These are phyloP conservation scores for Lasiurus borealis DNA, from an alignment of 2,113 vertebrate genomes.

Conservation along the genomic window DNA sequence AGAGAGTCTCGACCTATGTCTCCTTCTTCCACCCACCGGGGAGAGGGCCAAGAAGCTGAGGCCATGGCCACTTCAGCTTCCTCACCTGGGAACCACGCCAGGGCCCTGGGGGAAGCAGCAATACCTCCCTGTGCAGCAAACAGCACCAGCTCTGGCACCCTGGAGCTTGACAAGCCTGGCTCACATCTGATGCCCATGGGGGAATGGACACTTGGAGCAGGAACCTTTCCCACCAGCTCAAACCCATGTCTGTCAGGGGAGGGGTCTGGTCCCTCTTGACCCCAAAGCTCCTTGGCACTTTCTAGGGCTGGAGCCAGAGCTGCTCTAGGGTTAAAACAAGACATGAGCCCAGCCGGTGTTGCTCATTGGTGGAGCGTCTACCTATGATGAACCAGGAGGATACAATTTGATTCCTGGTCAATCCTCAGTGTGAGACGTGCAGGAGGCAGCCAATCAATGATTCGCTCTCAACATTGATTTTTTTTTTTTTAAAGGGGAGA, in stretches of 20 bases:
- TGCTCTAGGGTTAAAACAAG: neutral
- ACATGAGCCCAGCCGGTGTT: too few relatives aligned
- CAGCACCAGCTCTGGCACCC: neutral
- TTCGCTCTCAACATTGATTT: too few relatives aligned
- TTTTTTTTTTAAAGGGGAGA: too few relatives aligned
- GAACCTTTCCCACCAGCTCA: neutral
- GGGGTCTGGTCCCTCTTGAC: neutral
- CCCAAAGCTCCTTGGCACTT: neutral
- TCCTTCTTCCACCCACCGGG: neutral
- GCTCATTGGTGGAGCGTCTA: too few relatives aligned
- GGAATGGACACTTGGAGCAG: neutral
- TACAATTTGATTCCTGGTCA: too few relatives aligned
- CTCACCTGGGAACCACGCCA: neutral
- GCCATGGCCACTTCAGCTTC: neutral
- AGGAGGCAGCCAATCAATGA: too few relatives aligned
- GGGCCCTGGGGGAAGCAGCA: neutral
- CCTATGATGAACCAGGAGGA: too few relatives aligned
- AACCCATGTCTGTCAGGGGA: neutral
- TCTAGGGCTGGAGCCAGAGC: neutral
- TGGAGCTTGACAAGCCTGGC: neutral
- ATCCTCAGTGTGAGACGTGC: too few relatives aligned
- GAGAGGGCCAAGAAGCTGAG: neutral
- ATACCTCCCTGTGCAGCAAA: neutral
- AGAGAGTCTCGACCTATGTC: too few relatives aligned
- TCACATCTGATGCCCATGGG: neutral